A percentile compares a stretch with the other conserved stretches of the same genome.
Evolutionary conservation across 2,888 invertebrate species (phyloP).

Genomic region (Ochropleura plecta): DNA sequence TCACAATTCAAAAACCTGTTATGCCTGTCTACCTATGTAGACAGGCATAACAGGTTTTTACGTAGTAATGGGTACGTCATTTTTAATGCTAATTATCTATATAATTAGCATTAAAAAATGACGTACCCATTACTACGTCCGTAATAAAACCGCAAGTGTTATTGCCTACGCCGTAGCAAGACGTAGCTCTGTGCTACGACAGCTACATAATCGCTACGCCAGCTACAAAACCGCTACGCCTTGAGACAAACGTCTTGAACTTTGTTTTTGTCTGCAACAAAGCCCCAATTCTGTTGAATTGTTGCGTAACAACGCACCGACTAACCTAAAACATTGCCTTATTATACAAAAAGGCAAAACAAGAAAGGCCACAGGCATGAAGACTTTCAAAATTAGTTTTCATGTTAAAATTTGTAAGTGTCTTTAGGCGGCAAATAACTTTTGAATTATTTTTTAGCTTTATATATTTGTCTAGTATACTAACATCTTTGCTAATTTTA

Average conservation of each 20-base stretch:
- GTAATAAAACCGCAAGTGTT: conserved; percentile 8
- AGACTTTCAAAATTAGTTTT: conserved; percentile 39
- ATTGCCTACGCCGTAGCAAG: conserved; percentile 31
- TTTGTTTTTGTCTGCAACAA: conserved; percentile 52
- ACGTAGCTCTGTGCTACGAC: conserved; percentile 50
- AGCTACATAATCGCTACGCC: conserved; percentile 54
- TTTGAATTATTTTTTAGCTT: conserved; percentile 8
- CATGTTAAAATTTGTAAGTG: conserved; percentile 20
- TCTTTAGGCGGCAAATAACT: conserved; percentile 11
- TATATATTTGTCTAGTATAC: not conserved
- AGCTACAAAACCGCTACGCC: conserved; percentile 47
- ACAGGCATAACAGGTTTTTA: too few relatives aligned
- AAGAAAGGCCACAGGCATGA: conserved; percentile 23
- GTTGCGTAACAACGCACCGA: conserved; percentile 48
- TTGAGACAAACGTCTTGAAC: conserved; percentile 48
- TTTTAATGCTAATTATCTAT: too few relatives aligned
- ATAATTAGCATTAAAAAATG: not conserved
- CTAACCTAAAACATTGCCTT: conserved; percentile 48
- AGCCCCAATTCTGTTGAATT: conserved; percentile 44
- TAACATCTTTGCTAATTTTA: not conserved
- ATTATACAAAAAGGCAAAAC: conserved; percentile 43
- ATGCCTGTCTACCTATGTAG: too few relatives aligned
- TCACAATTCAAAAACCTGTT: too few relatives aligned
- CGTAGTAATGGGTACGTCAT: too few relatives aligned
- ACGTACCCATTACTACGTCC: not conserved